Base-by-base conservation (phyloP, 2,113 vertebrate genomes). In the Aspidoscelis tigris region DNA sequence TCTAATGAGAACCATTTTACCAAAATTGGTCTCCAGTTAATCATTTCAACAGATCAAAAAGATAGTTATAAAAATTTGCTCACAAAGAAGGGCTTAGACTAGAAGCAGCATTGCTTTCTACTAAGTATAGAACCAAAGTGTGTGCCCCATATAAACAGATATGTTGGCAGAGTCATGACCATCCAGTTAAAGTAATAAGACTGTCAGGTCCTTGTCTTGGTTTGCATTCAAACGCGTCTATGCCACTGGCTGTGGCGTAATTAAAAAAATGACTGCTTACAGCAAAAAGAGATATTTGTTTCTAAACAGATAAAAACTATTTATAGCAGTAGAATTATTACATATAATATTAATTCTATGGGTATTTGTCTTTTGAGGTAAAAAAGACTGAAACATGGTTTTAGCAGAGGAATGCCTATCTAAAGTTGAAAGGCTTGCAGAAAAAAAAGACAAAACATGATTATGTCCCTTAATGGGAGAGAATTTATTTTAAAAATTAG, bases 311-410 rank as follows among this genome's bases (percentile, higher is more conserved):
- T 61, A 61, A 61, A 61, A 61, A 18, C 58, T 88, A 75, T 82
- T 89, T 86, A 89, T 81, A 87, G 84, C 88, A 91, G 87, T 88
- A 73, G 79, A 90, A 90, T 88, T 89, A 88, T 93, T 88, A 84
- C 80, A 87, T 90, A 90, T 90, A 90, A 91, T 93, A 90, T 92
- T 93, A 87, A 90, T 76, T 90, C 88, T 84, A 85, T 91, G 90
- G 90, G 87, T 90, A 86, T 92, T 93, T 95, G 93, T 94, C 94
- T 92, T 89, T 91, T 91, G 88, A 88, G 90, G 90, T 95, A 92
- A 88, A 88, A 95, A 94, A 91, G 92, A 91, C 92, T 87, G 90
- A 92, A 93, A 94, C 92, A 91, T 1, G 41, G 33, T 93, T 78
- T 89, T 90, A 89, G 93, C 86, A 91, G 86, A 92, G 92, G 90